Percentiles rank a stretch among this genome's conserved stretches.
phyloP scores from a whole-genome alignment of 2,113 vertebrate species.

The Gracilinanus agilis region DNA sequence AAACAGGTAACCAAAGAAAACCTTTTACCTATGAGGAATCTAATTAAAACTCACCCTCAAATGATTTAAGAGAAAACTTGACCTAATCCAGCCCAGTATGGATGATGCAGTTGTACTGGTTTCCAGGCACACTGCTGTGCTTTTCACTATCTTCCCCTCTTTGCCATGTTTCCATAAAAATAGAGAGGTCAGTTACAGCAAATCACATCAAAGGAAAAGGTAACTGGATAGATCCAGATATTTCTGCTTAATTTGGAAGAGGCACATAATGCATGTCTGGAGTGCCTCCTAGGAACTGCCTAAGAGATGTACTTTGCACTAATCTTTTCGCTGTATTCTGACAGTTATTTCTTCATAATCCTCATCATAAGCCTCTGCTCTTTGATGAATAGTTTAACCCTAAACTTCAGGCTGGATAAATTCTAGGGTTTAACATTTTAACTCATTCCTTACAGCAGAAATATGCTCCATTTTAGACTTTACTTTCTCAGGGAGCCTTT shows the following conservation, averaged over 20 bases:
- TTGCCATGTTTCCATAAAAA: slow-evolving; percentile 74
- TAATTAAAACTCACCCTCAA: slow-evolving; percentile 62
- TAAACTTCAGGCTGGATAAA: slow-evolving; percentile 78
- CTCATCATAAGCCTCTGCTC: slow-evolving; percentile 81
- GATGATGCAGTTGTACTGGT: slow-evolving; percentile 55
- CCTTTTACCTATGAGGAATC: slow-evolving; percentile 55
- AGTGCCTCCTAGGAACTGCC: slow-evolving; percentile 83
- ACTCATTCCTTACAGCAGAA: slow-evolving; percentile 62
- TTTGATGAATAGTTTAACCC: slow-evolving; percentile 84
- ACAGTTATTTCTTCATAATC: slow-evolving; percentile 87
- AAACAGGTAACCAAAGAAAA: slow-evolving; percentile 44
- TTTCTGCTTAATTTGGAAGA: slow-evolving; percentile 82
- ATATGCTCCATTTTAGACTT: neutral
- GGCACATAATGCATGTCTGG: slow-evolving; percentile 79
- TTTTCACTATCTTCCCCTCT: slow-evolving; percentile 71
- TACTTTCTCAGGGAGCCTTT: neutral
- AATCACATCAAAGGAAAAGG: slow-evolving; percentile 82
- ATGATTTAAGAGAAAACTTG: slow-evolving; percentile 59
- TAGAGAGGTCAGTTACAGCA: slow-evolving; percentile 75
- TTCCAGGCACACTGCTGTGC: slow-evolving; percentile 68
- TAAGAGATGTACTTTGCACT: slow-evolving; percentile 82
- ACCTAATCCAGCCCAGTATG: slow-evolving; percentile 36
- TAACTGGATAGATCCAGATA: slow-evolving; percentile 81
- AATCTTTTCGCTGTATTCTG: slow-evolving; percentile 84
- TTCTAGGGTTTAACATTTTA: slow-evolving; percentile 73